Evolutionary conservation across 2,888 invertebrate species (phyloP).

Genomic region (Oligia strigilis): DNA sequence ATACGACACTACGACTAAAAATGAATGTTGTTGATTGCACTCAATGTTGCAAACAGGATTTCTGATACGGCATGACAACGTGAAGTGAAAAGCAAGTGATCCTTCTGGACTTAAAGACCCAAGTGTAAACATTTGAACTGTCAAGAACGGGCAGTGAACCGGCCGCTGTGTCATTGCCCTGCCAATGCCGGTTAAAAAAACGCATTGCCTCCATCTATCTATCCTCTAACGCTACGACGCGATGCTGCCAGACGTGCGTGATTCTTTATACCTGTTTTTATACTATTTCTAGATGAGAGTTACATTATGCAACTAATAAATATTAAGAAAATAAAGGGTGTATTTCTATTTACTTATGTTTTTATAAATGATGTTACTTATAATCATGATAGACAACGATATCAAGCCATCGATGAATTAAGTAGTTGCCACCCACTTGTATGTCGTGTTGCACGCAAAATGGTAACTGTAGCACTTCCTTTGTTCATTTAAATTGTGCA

Average conservation of each 20-base stretch:
- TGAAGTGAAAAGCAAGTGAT: slow-evolving; percentile 80
- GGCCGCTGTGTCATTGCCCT: slow-evolving; percentile 88
- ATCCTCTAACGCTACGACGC: slow-evolving; percentile 75
- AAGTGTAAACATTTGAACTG: slow-evolving; percentile 90
- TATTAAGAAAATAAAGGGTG: background rate
- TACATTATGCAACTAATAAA: background rate
- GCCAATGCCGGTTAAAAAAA: slow-evolving; percentile 89
- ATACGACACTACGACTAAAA: slow-evolving; percentile 10
- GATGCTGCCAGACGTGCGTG: slow-evolving; percentile 75
- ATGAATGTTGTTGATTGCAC: slow-evolving; percentile 33
- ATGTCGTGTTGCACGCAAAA: slow-evolving; percentile 84
- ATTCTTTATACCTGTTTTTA: slow-evolving; percentile 23
- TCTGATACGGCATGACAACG: slow-evolving; percentile 63
- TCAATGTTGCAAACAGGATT: slow-evolving; percentile 39
- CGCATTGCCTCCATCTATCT: slow-evolving; percentile 85
- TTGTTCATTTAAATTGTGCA: slow-evolving; percentile 86
- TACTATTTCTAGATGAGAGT: background rate
- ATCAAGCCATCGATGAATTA: slow-evolving; percentile 61
- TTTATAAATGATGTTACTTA: background rate
- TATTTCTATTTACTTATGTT: background rate
- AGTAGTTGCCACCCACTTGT: slow-evolving; percentile 77
- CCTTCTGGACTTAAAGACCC: slow-evolving; percentile 81
- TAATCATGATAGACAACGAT: slow-evolving; percentile 48
- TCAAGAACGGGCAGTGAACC: slow-evolving; percentile 90
- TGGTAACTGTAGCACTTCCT: slow-evolving; percentile 81